These are phyloP conservation scores for Anthoptus insignis DNA, from an alignment of 2,888 invertebrate genomes.

Conservation along the genomic window DNA sequence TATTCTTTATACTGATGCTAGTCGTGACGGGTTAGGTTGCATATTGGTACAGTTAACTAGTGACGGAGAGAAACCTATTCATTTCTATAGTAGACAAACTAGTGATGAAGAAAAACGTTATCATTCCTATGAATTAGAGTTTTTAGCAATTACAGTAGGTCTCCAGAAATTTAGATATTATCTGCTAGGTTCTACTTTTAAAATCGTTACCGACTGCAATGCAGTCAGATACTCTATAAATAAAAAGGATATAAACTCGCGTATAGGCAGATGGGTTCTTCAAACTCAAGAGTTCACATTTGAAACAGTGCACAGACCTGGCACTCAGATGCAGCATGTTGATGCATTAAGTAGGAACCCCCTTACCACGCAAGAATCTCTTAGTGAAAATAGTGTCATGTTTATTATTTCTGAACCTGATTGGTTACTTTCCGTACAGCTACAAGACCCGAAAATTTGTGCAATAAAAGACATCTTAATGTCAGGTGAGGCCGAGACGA, in stretches of 20 bases:
- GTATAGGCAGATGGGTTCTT: slow-evolving; percentile 15
- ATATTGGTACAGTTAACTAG: slow-evolving; percentile 4
- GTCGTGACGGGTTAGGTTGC: slow-evolving; percentile 18
- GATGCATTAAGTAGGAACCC: background rate
- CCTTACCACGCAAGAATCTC: background rate
- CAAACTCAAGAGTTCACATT: background rate
- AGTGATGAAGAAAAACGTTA: slow-evolving; percentile 9
- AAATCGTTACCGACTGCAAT: slow-evolving; percentile 7
- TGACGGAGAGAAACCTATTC: slow-evolving; percentile 15
- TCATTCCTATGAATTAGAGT: slow-evolving; percentile 8
- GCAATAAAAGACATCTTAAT: slow-evolving; percentile 36
- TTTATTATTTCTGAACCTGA: background rate
- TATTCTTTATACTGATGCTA: slow-evolving; percentile 14
- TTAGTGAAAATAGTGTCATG: slow-evolving; percentile 37
- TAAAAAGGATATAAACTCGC: slow-evolving; percentile 8
- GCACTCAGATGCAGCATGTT: background rate
- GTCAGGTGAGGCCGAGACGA: slow-evolving; percentile 41
- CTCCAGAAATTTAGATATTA: slow-evolving; percentile 8
- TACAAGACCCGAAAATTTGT: slow-evolving; percentile 11
- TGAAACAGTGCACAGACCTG: background rate
- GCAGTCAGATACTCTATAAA: slow-evolving; percentile 2
- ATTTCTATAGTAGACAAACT: slow-evolving; percentile 12
- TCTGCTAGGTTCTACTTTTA: slow-evolving; percentile 1
- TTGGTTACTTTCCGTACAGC: background rate
- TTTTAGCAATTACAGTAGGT: slow-evolving; percentile 7